These are phyloP conservation scores for Mesochorus sp. DNA, from an alignment of 2,888 invertebrate genomes.

Conservation along the genomic window DNA sequence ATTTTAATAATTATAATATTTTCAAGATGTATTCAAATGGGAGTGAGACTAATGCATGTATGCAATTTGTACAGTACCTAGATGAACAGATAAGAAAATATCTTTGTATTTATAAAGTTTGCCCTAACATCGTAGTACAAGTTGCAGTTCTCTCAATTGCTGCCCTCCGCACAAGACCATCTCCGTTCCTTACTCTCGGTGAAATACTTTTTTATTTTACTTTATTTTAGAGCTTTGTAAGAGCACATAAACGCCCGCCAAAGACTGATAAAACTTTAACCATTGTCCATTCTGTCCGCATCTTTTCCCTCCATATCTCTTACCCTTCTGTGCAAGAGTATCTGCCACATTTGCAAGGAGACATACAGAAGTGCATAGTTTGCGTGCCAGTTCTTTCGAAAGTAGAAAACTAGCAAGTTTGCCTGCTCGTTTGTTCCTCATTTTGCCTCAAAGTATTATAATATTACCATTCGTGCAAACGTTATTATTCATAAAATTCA, in stretches of 20 bases:
- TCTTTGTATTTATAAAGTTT: too few species aligned
- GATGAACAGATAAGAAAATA: too few species aligned
- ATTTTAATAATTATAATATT: too few species aligned
- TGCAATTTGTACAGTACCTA: too few species aligned
- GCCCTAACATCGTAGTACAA: too few species aligned
- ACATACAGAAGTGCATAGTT: constrained; percentile 10
- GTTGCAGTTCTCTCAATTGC: neutral
- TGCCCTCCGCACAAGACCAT: neutral
- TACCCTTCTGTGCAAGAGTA: constrained; percentile 11
- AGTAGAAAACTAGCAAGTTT: constrained; percentile 49
- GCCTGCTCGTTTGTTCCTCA: constrained; percentile 50
- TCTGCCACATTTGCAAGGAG: neutral
- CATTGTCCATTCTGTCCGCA: constrained; percentile 45
- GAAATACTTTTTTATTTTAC: too few species aligned
- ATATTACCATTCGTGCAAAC: constrained; percentile 21
- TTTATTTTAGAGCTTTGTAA: neutral
- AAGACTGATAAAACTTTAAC: constrained; percentile 60
- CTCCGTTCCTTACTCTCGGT: constrained; percentile 1
- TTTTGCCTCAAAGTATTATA: constrained; percentile 17
- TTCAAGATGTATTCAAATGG: too few species aligned
- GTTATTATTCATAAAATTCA: constrained; percentile 30
- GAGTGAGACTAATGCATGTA: too few species aligned
- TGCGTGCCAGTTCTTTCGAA: constrained; percentile 18
- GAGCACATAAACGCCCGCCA: constrained; percentile 32
- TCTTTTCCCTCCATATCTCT: constrained; percentile 7